Conservation (phyloP, 2,113 vertebrate species). For the Gymnocephalus cernua region DNA sequence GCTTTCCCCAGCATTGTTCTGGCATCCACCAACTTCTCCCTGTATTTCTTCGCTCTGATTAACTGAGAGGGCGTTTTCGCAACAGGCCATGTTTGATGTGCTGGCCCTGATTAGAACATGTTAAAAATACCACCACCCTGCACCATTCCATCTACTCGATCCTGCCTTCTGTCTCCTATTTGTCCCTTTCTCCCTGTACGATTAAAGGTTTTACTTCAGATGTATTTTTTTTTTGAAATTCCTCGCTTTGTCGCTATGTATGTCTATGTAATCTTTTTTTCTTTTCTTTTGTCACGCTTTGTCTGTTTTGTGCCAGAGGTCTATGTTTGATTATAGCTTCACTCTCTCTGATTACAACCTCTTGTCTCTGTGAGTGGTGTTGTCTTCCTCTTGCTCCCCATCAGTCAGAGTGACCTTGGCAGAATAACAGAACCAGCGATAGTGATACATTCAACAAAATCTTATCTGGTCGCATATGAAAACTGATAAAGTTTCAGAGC, state of each 20-base stretch:
- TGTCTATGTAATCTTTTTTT: not conserved
- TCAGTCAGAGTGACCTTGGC: slow-evolving; percentile 68
- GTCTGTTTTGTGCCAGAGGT: slow-evolving; percentile 48
- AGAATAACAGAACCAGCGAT: slow-evolving; percentile 27
- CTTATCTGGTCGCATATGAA: slow-evolving; percentile 17
- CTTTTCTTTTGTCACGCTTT: slow-evolving; percentile 40
- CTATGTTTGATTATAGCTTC: slow-evolving; percentile 69
- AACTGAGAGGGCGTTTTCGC: slow-evolving; percentile 57
- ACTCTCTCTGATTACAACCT: slow-evolving; percentile 59
- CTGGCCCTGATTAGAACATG: slow-evolving; percentile 70
- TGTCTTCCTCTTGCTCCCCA: slow-evolving; percentile 32
- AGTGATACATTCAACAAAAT: slow-evolving; percentile 24
- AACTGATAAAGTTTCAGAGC: not conserved
- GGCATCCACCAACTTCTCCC: slow-evolving; percentile 32
- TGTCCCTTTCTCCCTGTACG: slow-evolving; percentile 31
- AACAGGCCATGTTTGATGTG: slow-evolving; percentile 62
- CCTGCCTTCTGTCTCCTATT: slow-evolving; percentile 53
- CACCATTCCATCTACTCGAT: slow-evolving; percentile 44
- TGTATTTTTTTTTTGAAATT: slow-evolving; percentile 59
- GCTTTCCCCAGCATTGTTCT: slow-evolving; percentile 41
- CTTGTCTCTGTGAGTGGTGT: slow-evolving; percentile 54
- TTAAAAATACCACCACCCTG: slow-evolving; percentile 72
- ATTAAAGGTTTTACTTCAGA: slow-evolving; percentile 49
- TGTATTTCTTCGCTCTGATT: slow-evolving; percentile 58
- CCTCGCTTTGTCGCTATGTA: slow-evolving; percentile 15